Percentiles rank a stretch among this genome's conserved stretches.
phyloP scores from a whole-genome alignment of 2,888 invertebrate species.

The Cheilosia grossa region DNA sequence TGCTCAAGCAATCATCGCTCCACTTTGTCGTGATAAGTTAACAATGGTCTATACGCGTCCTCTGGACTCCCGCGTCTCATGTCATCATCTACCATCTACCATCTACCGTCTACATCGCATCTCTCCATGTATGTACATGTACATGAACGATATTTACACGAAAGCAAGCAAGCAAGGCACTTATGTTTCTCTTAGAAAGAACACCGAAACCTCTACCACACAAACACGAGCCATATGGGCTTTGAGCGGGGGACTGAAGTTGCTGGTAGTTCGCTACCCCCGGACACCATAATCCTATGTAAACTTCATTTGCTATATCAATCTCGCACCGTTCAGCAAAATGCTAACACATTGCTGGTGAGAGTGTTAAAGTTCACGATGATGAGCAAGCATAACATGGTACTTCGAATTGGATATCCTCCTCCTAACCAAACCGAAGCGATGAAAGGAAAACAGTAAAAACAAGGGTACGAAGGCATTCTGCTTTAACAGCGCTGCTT shows the following conservation, averaged over 20 bases:
- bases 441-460: background rate
- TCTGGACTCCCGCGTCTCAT: conserved; percentile 26
- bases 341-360: conserved; percentile 48
- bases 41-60: conserved; percentile 62
- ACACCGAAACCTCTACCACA: conserved; percentile 17
- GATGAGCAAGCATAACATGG: conserved; percentile 71
- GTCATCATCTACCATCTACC: background rate
- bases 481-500: conserved; percentile 35
- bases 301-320: conserved; percentile 72
- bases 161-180: conserved; percentile 19
- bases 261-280: conserved; percentile 32
- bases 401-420: conserved; percentile 1
- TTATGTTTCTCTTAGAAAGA: conserved; percentile 28
- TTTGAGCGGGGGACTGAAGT: conserved; percentile 12
- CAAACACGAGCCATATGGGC: conserved; percentile 14
- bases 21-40: conserved; percentile 71
- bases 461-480: conserved; percentile 22
- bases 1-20: conserved; percentile 64
- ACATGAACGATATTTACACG: conserved; percentile 6
- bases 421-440: background rate
- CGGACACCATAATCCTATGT: conserved; percentile 63
- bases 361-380: conserved; percentile 67
- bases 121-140: background rate
- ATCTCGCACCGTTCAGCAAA: conserved; percentile 66
- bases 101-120: too few species aligned